Evolutionary conservation across 2,797 vertebrate species (phyloP).

Genomic region (Pteropus rufus): DNA sequence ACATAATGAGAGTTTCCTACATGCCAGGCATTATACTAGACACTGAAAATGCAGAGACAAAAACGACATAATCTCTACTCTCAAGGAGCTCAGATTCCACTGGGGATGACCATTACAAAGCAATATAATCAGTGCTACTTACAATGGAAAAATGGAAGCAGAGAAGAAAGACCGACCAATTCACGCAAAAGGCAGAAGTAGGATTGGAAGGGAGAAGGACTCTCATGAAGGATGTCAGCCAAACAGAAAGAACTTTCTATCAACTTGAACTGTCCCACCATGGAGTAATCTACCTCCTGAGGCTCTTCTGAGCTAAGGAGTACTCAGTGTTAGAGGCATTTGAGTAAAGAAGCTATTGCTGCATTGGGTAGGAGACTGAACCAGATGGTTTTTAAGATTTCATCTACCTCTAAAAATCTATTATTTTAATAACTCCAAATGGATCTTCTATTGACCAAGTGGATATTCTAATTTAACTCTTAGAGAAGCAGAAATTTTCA

Average conservation of each 20-base stretch:
- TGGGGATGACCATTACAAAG: background rate
- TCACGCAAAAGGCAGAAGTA: background rate
- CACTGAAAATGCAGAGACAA: background rate
- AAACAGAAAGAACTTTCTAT: conserved; percentile 28
- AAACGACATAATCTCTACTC: background rate
- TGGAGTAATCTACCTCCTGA: background rate
- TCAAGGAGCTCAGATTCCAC: background rate
- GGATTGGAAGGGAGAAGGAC: background rate
- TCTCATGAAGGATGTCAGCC: background rate
- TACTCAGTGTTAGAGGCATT: background rate
- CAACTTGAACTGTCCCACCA: background rate
- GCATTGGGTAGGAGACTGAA: background rate
- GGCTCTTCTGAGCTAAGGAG: background rate
- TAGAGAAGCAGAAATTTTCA: background rate
- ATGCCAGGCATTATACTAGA: background rate
- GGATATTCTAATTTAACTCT: conserved; percentile 35
- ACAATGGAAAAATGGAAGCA: background rate
- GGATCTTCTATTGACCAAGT: background rate
- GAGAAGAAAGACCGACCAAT: background rate
- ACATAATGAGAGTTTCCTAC: background rate
- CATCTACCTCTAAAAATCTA: background rate
- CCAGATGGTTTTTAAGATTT: background rate
- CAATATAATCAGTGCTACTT: background rate
- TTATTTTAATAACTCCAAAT: conserved; percentile 16
- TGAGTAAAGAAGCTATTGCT: background rate